Evolutionary conservation across 2,888 invertebrate species (phyloP).

Genomic region (Caenorhabditis plicata): DNA sequence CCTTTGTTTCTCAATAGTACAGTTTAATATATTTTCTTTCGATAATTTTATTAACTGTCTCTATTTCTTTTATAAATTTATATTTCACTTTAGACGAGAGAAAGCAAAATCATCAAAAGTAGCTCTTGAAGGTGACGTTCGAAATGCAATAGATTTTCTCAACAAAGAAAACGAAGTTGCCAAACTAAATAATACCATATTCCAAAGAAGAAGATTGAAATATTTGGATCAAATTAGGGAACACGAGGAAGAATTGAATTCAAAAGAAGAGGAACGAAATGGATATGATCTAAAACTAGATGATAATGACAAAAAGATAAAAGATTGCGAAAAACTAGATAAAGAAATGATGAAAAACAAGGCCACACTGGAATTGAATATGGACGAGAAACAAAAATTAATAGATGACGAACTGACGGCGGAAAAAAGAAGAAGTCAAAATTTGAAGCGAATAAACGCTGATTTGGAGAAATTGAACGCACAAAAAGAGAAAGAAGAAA

Average conservation of each 20-base stretch:
- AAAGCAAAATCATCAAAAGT: constrained; percentile 66
- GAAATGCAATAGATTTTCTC: constrained; percentile 73
- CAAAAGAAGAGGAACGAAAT: constrained; percentile 4
- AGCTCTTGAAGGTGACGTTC: constrained; percentile 67
- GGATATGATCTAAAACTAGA: constrained; percentile 4
- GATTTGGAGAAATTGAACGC: constrained; percentile 11
- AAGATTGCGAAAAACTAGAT: constrained; percentile 19
- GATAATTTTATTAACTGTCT: too few species aligned
- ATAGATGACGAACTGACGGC: constrained; percentile 11
- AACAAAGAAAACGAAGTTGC: constrained; percentile 79
- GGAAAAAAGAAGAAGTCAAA: constrained; percentile 21
- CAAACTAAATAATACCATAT: constrained; percentile 73
- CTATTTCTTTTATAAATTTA: too few species aligned
- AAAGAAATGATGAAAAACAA: neutral
- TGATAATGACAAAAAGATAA: neutral
- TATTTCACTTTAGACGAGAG: too few species aligned
- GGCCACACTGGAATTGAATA: neutral
- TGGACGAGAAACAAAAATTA: constrained; percentile 29
- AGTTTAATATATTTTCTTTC: too few species aligned
- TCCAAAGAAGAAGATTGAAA: constrained; percentile 4
- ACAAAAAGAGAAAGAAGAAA: constrained; percentile 61
- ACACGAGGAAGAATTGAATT: constrained; percentile 6
- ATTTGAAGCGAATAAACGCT: constrained; percentile 49
- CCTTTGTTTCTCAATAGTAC: too few species aligned
- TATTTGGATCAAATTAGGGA: constrained; percentile 10